phyloP scores from a whole-genome alignment of 2,888 invertebrate genomes.

The Stegophylla sp. region DNA sequence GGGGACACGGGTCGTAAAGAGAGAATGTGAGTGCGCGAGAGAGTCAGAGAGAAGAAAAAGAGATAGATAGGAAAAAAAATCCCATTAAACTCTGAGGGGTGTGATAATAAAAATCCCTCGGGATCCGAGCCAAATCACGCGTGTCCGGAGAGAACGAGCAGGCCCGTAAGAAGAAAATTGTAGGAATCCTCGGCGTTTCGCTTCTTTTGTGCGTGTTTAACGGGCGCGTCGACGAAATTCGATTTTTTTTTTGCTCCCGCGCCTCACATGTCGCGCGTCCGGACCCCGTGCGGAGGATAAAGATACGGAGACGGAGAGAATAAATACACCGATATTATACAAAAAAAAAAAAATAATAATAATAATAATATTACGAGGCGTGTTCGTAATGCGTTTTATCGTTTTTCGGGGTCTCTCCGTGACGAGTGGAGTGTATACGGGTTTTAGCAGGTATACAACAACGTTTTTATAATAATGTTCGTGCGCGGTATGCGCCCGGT shows the following conservation, averaged over 20 bases:
- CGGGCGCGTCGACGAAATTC: conserved; percentile 18
- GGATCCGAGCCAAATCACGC: conserved; percentile 42
- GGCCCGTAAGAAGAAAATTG: conserved; percentile 20
- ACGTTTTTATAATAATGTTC: background rate
- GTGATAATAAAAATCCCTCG: conserved; percentile 28
- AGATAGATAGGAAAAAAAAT: background rate
- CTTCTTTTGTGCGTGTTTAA: conserved; percentile 23
- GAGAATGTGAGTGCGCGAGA: background rate
- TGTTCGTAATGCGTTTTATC: conserved; percentile 22
- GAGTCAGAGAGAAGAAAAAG: background rate
- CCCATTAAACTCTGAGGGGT: conserved; percentile 10
- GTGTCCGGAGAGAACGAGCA: conserved; percentile 37
- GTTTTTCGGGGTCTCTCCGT: conserved; percentile 45
- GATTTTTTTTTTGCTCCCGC: conserved; percentile 1
- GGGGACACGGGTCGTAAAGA: too few relatives aligned
- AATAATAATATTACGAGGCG: conserved; percentile 27
- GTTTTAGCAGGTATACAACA: background rate
- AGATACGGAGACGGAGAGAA: background rate
- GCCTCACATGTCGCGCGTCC: background rate
- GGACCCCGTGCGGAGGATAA: background rate
- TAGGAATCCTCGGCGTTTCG: conserved; percentile 1
- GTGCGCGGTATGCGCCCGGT: background rate
- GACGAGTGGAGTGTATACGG: background rate
- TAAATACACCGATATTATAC: background rate
- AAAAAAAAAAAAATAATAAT: conserved; percentile 1